Evolutionary conservation across 2,888 invertebrate species (phyloP), one percentile per base, ranked within the genome.

Genomic region (Tetranychus piercei): DNA sequence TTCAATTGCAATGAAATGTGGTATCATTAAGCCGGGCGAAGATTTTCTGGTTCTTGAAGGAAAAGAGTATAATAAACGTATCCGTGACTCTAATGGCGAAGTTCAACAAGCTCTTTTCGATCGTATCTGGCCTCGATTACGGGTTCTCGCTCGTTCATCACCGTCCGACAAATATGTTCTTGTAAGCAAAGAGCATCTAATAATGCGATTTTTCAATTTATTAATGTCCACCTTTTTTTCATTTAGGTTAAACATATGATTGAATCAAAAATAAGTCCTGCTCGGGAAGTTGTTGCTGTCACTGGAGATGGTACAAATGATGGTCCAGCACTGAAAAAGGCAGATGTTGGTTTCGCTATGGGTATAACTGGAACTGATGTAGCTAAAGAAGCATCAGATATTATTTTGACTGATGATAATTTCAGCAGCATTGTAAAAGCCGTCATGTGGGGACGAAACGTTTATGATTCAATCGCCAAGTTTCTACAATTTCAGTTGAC

Each of bases 361-460:
- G 97, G 99, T 80, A 97, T 99, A 82, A 96, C 97, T 78, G 99
- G 99, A 75, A 99, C 99, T 45, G 99, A 99, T 85, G 99, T 99
- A 11, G 99, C 99, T 64, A 99, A 99, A 83, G 97, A 99, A 84
- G 99, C 99, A 55, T 99, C 97, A 67, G 96, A 97, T 85, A 97
- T 97, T 84, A 99, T 99, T 82, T 86, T 97, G 77, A 97, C 97
- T 64, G 97, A 97, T 84, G 97, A 99, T 85, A 99, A 97, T 85
- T 99, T 97, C 86, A 94, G 94, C 80, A 94, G 94, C 81, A 97
- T 97, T 83, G 97, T 99, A 79, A 97, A 96, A 84, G 97, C 97
- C 78, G 96, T 99, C 79, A 95, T 99, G 94, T 99, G 97, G 97
- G 97, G 97, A 77, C 88, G 97, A 79, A 99, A 99, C 84, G 97